These are phyloP conservation scores for Eilema griseolum DNA, from an alignment of 2,888 invertebrate species.

Conservation along the genomic window DNA sequence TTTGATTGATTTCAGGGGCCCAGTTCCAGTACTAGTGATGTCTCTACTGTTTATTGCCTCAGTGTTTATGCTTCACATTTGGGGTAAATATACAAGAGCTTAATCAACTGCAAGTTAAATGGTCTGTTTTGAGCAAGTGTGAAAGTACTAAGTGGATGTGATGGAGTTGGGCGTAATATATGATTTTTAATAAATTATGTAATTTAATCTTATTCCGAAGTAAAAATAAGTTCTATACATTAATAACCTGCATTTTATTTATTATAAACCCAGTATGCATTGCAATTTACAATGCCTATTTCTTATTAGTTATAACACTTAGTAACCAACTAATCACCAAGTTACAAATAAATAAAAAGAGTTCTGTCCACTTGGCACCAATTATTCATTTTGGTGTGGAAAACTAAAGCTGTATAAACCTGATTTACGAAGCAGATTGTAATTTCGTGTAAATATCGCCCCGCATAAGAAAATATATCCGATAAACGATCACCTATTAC, in stretches of 20 bases:
- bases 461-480: too few species aligned
- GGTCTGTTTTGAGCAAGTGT: constrained; percentile 52
- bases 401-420: too few species aligned
- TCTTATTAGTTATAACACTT: too few species aligned
- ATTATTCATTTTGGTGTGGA: too few species aligned
- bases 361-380: too few species aligned
- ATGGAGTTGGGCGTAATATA: constrained; percentile 53
- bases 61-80: constrained; percentile 99
- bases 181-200: constrained; percentile 65
- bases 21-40: constrained; percentile 99
- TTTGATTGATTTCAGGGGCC: constrained; percentile 90
- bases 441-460: too few species aligned
- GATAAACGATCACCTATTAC: too few species aligned
- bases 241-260: constrained; percentile 30
- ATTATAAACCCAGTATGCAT: too few species aligned
- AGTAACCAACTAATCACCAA: too few species aligned
- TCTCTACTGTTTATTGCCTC: constrained; percentile 99
- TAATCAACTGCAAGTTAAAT: constrained; percentile 54
- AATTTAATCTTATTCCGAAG: constrained; percentile 68
- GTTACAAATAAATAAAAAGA: too few species aligned
- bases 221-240: constrained; percentile 62
- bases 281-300: too few species aligned
- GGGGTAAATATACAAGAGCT: constrained; percentile 99
- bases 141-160: constrained; percentile 54
- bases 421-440: too few species aligned